A percentile compares a stretch with the other conserved stretches of the same genome.
phyloP scores from a whole-genome alignment of 1,140 invertebrate genomes.

The Drosophila fuyamai region DNA sequence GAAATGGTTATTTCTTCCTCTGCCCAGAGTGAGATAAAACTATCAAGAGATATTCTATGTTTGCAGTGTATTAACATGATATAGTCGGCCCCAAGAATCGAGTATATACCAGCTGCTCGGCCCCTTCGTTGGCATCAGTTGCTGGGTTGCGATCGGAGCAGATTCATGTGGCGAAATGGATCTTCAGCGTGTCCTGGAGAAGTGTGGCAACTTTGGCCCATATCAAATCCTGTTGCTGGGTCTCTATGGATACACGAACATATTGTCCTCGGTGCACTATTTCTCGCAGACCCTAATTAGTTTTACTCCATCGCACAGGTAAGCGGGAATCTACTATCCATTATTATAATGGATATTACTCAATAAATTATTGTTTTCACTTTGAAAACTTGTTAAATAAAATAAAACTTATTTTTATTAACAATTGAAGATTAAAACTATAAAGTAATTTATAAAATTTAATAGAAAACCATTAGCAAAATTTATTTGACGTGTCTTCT shows the following conservation, averaged over 20 bases:
- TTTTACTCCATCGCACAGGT: constrained; percentile 85
- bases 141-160: constrained; percentile 25
- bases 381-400: no score
- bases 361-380: no score
- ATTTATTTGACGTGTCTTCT: not conserved
- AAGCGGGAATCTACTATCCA: constrained; percentile 6
- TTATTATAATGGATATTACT: no score
- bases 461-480: no score
- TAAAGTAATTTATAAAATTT: no score
- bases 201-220: constrained; percentile 87
- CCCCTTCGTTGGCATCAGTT: constrained; percentile 26
- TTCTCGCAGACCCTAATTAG: constrained; percentile 87
- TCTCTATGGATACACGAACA: constrained; percentile 86
- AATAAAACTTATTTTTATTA: no score
- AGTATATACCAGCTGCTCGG: constrained; percentile 30
- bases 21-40: constrained; percentile 18
- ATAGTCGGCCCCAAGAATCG: not conserved
- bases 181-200: constrained; percentile 86
- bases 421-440: no score
- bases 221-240: constrained; percentile 87
- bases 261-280: constrained; percentile 86
- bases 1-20: constrained; percentile 25
- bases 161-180: constrained; percentile 76
- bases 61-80: constrained; percentile 26
- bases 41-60: constrained; percentile 5